These are phyloP conservation scores for Forbesichthys agassizii DNA, from an alignment of 2,113 vertebrate genomes.

Conservation along the genomic window DNA sequence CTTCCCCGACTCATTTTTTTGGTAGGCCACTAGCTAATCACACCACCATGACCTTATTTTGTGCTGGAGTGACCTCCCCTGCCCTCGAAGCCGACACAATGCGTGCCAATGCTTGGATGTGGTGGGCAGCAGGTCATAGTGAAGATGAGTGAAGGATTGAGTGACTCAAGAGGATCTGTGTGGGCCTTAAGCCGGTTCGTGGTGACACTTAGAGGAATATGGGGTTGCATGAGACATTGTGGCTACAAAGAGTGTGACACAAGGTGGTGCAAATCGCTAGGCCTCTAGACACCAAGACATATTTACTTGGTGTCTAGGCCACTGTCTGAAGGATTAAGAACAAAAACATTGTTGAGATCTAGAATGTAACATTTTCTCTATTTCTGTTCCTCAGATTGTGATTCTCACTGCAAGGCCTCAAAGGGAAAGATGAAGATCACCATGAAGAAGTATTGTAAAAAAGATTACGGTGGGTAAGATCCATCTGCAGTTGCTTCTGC, in stretches of 20 bases:
- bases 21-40: conserved; percentile 80
- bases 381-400: conserved; percentile 82
- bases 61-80: conserved; percentile 74
- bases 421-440: conserved; percentile 99
- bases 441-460: conserved; percentile 99
- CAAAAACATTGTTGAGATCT: background rate
- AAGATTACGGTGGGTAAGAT: conserved; percentile 92
- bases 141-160: conserved; percentile 44
- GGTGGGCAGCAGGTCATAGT: conserved; percentile 16
- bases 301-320: background rate
- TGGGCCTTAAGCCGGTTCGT: conserved; percentile 78
- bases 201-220: conserved; percentile 70
- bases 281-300: background rate
- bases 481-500: conserved; percentile 18
- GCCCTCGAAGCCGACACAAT: conserved; percentile 74
- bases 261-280: conserved; percentile 13
- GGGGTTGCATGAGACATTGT: conserved; percentile 72
- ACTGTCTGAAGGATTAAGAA: no score
- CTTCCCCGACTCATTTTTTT: conserved; percentile 78
- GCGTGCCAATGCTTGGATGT: conserved; percentile 82
- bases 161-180: conserved; percentile 75
- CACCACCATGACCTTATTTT: conserved; percentile 77
- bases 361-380: background rate
- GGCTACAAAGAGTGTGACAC: conserved; percentile 64
- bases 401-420: conserved; percentile 96